Evolutionary conservation across 2,113 vertebrate species (phyloP), one percentile per base, ranked within the genome.

Genomic region (Spea multiplicata): DNA sequence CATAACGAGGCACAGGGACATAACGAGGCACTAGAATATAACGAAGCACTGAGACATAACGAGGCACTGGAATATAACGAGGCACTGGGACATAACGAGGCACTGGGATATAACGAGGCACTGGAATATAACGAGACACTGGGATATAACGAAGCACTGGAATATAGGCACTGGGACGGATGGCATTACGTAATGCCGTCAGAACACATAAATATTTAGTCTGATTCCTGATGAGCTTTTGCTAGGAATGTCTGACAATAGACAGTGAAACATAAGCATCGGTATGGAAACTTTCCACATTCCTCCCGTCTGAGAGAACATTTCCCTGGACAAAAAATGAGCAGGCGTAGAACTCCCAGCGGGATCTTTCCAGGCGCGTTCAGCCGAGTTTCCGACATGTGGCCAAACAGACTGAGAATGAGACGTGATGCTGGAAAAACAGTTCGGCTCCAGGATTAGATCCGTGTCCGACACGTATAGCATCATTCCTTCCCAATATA

Each of bases 201-300:
- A 44, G 78, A 46, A 55, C 71, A 49, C 50, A 44, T 80, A 80
- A 80, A 80, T 80, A 80, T 80, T 80, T 80, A 80, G 78, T 80
- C 78, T 80, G 71, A 80, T 59, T 80, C 52, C 62, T 74, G 78
- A 80, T 80, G 71, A 80, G 71, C 68, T 71, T 72, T 71, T 74
- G 70, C 71, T 44, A 52, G 59, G 78, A 55, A 47, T 48, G 71
- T 66, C 52, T 80, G 13, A 67, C 16, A 74, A 71, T 30, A 30
- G 74, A 48, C 16, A 52, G 74, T 67, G 71, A 66, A 48, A 53
- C 52, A 68, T 80, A 80, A 79, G 66, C 62, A 79, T 73, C 57
- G 48, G 14, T 44, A 65, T 80, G 78, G 71, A 80, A 74, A 74
- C 30, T 73, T 73, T 80, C 62, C 78, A 80, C 78, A 80, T 80